Evolutionary conservation across 2,113 vertebrate genomes (phyloP), one percentile per base, ranked within the genome.

Genomic region (Colossoma macropomum): DNA sequence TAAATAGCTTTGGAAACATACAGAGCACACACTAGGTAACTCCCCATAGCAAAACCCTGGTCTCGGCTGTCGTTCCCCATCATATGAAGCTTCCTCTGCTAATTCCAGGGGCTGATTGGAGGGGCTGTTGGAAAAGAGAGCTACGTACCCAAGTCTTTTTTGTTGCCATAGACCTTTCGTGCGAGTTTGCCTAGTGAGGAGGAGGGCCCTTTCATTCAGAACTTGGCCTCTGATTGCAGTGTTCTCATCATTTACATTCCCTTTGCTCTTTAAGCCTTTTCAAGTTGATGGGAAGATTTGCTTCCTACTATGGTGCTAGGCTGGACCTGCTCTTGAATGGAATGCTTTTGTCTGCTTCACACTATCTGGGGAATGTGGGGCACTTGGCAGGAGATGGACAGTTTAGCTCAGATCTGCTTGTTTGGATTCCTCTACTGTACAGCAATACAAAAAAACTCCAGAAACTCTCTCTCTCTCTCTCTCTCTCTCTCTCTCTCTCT

Each of bases 321-420:
- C 66, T 72, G n/a, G 75, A 74, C 54, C 32, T 10, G 52, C 59
- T 86, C 34, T 77, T 85, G 71, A 82, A 87, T 88, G 87, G 52
- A 88, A 89, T 86, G 87, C 85, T 80, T 86, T 87, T 87, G 77
- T 90, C 84, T 77, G 59, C 63, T 75, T 72, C 79, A 63, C 81
- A 77, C 78, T 86, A 59, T 91, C 86, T 86, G 63, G 54, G 68
- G 84, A 89, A 89, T 86, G 84, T 77, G 81, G 88, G 81, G 32
- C 59, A 77, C 72, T 81, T 78, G 80, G 87, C 76, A 85, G 62
- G 60, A 80, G 66, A 79, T 45, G n/a, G 63, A 77, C 52, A 54
- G 75, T 81, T 81, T 62, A 50, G 34, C 50, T 63, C 50, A 38
- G 32, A 54, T 75, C 80, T 75, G 81, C 63, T 38, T 63, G 30